phyloP scores from a whole-genome alignment of 2,888 invertebrate genomes.

The Lottia gigantea region DNA sequence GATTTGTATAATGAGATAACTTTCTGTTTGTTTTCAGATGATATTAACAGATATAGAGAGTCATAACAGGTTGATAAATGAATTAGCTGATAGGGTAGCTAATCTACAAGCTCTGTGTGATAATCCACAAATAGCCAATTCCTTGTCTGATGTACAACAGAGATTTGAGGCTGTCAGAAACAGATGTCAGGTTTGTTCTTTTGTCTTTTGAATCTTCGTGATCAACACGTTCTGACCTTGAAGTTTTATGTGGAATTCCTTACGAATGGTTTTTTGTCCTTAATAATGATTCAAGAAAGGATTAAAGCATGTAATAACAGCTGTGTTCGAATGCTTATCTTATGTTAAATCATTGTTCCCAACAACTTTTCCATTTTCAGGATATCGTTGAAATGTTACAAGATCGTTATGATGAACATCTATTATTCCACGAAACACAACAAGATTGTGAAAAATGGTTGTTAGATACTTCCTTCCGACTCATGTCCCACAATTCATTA shows the following conservation, averaged over 20 bases:
- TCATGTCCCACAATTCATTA: conserved; percentile 95
- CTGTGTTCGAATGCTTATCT: too few species aligned
- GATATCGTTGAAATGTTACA: conserved; percentile 73
- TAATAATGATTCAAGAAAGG: too few species aligned
- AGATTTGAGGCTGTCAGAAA: conserved; percentile 78
- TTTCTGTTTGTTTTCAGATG: conserved; percentile 72
- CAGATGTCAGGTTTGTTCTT: conserved; percentile 51
- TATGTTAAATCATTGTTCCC: not conserved
- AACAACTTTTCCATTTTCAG: conserved; percentile 29
- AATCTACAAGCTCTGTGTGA: conserved; percentile 75
- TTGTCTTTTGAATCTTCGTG: too few species aligned
- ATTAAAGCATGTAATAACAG: too few species aligned
- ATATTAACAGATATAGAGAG: conserved; percentile 83
- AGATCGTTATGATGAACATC: conserved; percentile 77
- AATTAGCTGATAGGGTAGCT: conserved; percentile 79
- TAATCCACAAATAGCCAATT: conserved; percentile 80
- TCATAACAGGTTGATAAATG: conserved; percentile 82
- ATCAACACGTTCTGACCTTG: too few species aligned
- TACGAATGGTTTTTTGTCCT: too few species aligned
- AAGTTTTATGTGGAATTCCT: too few species aligned
- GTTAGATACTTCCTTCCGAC: conserved; percentile 90
- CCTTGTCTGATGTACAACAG: conserved; percentile 77
- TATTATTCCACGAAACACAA: conserved; percentile 84
- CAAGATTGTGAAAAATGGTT: conserved; percentile 97
- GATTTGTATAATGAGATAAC: conserved; percentile 10